Base-by-base conservation (phyloP, 1,140 invertebrate genomes). In the Drosophila repleta region DNA sequence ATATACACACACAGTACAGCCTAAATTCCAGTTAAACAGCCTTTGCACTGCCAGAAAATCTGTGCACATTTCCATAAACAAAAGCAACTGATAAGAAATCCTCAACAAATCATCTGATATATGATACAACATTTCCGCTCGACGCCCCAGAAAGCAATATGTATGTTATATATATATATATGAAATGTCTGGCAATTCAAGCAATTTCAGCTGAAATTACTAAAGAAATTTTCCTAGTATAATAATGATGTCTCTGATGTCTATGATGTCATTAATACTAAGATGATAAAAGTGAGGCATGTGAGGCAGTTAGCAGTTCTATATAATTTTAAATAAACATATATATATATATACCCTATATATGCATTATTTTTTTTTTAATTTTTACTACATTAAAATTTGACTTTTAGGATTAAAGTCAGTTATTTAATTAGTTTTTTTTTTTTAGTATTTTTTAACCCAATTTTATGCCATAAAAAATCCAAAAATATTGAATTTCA, bases 201-300 rank as follows among this genome's bases (percentile, higher is more conserved):
- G 18, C 21, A 35, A 41, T 10, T 43, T 56, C 8, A 10, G 7
- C 21, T 41, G 37, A 43, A 57, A 18, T 45, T 18, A 18, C 45
- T 17, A 26, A 57, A 18, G 3, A 29, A 26, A 45, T 13, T 29
- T 57, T 57, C 55, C 18, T 3, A 15, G 35, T 17, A 15, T 21
- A 29, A 57, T 13, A 46, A 46, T 1, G 5, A 1, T 7, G 39
- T 7, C n/a, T n/a, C n/a, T 21, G 20, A 7, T 41, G 15, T 13
- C 51, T n/a, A 53, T 37, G 51, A 37, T 53, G 18, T 53, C 18
- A 39, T 39, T 37, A 17, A 35, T 37, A 4, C 10, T 46, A 8
- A 29, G 26, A 29, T 7, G 6, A 7, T 1, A 45, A 45, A 7
- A 18, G 11, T n/a, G 13, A 39, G 37, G 3, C 8, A 13, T 26